These are phyloP conservation scores for Seladonia tumulorum DNA, from an alignment of 2,888 invertebrate genomes.

Conservation along the genomic window DNA sequence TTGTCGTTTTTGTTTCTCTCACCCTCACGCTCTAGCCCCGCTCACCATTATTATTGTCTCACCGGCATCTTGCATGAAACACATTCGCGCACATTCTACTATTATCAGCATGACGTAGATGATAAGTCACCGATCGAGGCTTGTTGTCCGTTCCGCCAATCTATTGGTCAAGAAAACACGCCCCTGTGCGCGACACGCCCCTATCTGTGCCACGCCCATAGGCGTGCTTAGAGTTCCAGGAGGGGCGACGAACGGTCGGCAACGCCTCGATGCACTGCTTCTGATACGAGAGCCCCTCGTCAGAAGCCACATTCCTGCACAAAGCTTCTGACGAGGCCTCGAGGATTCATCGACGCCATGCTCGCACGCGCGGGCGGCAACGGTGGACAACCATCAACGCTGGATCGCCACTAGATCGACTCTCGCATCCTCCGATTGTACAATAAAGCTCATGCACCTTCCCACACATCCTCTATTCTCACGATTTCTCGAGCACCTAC, in stretches of 20 bases:
- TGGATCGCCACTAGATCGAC: not conserved
- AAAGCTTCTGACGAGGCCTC: slow-evolving; percentile 11
- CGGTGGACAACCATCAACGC: slow-evolving; percentile 7
- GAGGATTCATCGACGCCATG: slow-evolving; percentile 8
- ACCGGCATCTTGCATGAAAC: slow-evolving; percentile 75
- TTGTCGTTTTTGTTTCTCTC: slow-evolving; percentile 42
- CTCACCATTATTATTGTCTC: slow-evolving; percentile 53
- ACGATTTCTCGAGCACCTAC: not conserved
- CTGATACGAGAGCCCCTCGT: slow-evolving; percentile 12
- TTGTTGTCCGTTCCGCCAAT: not conserved
- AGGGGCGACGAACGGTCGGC: not conserved
- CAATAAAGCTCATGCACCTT: not conserved
- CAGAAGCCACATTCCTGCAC: slow-evolving; percentile 30
- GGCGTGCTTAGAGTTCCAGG: not conserved
- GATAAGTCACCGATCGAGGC: slow-evolving; percentile 48
- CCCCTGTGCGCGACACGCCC: not conserved
- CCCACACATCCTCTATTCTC: not conserved
- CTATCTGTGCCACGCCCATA: not conserved
- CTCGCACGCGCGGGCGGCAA: not conserved
- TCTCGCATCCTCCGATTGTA: not conserved
- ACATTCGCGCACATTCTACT: slow-evolving; percentile 72
- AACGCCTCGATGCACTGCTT: slow-evolving; percentile 11
- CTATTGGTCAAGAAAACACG: not conserved
- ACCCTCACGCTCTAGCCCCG: slow-evolving; percentile 32
- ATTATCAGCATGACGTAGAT: slow-evolving; percentile 62